Base-by-base conservation (phyloP, 2,888 invertebrate genomes). In the Anarsia innoxiella region DNA sequence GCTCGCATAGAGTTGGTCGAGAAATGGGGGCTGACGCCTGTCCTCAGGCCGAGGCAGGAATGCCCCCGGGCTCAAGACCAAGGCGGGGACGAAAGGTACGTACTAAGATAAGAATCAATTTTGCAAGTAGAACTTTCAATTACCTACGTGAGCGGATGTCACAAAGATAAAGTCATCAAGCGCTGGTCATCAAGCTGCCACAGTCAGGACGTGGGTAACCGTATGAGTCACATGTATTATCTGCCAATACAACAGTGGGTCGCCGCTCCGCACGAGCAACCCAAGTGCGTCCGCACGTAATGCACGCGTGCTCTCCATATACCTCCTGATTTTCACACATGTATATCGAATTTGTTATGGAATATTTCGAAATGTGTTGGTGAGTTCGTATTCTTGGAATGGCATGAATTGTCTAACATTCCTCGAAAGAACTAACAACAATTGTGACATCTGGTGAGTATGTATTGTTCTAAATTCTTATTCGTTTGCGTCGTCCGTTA, bases 11-110 rank as follows among this genome's bases (percentile, higher is more conserved):
- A 95, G 91, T 94, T 95, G 89, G 91, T 94, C 88, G 95, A 95
- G 90, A 93, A 94, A 94, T 95, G 95, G 95, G 95, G 95, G 93
- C 93, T 95, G 89, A 95, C 95, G 91, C 95, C 95, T 91, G 94
- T 95, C 92, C 93, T 95, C 90, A 92, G 93, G 89, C 94, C 94
- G 92, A 93, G 94, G 90, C 94, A 93, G 92, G 94, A 94, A 89
- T 92, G 92, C 91, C 94, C 93, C 91, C 90, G 87, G 87, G 88
- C 88, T 84, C 88, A 86, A 80, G 89, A 89, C 83, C 89, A 91
- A 78, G 80, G 82, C 80, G 89, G 88, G 75, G 90, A 90, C 82
- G 87, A 89, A 87, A 91, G 91, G 91, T 91, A 89, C 57, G 79
- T 76, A 71, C 45, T 15, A 11, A 16, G 2, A n/a, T n/a, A n/a